These are phyloP conservation scores for Rousettus leschenaultii DNA, from an alignment of 2,113 vertebrate genomes.

Conservation along the genomic window DNA sequence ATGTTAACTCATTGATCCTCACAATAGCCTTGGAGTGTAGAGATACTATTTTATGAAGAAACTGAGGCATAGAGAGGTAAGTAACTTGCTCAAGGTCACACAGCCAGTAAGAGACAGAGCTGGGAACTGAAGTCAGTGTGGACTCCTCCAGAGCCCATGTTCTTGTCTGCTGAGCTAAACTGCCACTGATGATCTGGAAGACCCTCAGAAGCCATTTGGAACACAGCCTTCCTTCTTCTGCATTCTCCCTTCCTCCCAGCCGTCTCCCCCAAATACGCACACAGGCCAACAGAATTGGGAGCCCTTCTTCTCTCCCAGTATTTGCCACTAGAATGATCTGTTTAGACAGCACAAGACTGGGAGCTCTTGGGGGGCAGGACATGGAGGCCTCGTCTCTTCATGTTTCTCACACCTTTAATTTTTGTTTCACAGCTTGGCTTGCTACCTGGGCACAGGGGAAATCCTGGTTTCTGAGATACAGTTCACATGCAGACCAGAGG, in stretches of 20 bases:
- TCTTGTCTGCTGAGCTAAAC: background rate
- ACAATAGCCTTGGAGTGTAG: background rate
- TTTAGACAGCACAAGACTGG: background rate
- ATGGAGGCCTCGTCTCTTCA: background rate
- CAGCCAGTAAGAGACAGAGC: background rate
- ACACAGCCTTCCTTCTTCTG: background rate
- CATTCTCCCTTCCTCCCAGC: background rate
- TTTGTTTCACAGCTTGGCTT: background rate
- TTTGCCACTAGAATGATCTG: background rate
- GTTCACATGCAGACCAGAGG: background rate
- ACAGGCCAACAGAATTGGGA: background rate
- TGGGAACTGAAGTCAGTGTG: background rate
- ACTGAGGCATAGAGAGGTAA: background rate
- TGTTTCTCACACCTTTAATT: background rate
- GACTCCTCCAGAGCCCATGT: background rate
- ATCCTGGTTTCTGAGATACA: background rate
- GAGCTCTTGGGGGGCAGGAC: background rate
- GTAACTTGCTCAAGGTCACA: background rate
- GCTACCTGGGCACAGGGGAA: background rate
- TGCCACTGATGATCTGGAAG: background rate
- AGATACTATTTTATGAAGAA: slow-evolving; percentile 4
- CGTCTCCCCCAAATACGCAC: background rate
- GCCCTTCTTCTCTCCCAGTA: background rate
- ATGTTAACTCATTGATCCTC: background rate
- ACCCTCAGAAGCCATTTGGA: background rate